Conservation (phyloP, 1,140 invertebrate species). For the Mizuhopecten yessoensis region DNA sequence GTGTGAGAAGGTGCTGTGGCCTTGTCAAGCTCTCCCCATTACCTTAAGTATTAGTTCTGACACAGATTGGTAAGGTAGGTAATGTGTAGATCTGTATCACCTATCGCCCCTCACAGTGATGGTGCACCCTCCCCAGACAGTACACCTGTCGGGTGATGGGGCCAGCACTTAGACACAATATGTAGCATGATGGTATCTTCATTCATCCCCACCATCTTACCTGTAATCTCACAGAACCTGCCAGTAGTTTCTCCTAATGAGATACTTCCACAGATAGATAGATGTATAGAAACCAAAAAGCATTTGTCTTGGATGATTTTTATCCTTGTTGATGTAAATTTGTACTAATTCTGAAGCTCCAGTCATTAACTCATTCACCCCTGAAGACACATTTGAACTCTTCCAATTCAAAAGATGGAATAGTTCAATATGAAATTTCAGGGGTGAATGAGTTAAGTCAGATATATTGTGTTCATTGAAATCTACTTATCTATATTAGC, state of each 20-base stretch:
- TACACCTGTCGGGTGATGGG: constrained; percentile 7
- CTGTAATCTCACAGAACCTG: background rate
- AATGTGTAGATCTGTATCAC: background rate
- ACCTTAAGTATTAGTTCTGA: background rate
- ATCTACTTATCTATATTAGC: too few relatives aligned
- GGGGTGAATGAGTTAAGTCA: too few relatives aligned
- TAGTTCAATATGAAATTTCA: too few relatives aligned
- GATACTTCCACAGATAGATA: background rate
- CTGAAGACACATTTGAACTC: too few relatives aligned
- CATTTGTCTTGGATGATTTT: too few relatives aligned
- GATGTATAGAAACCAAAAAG: background rate
- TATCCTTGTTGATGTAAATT: too few relatives aligned
- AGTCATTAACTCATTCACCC: too few relatives aligned
- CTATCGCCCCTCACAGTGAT: background rate
- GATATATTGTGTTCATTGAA: too few relatives aligned
- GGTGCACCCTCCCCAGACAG: background rate
- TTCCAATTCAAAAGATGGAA: too few relatives aligned
- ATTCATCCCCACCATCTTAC: background rate
- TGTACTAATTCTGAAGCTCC: too few relatives aligned
- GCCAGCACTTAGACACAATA: background rate
- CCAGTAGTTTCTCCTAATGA: background rate
- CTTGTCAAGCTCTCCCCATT: background rate
- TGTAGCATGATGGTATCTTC: background rate
- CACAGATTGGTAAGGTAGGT: constrained; percentile 15
- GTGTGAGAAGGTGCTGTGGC: background rate